Conservation (phyloP, 2,797 vertebrate genomes). For the Nyctibius grandis region DNA sequence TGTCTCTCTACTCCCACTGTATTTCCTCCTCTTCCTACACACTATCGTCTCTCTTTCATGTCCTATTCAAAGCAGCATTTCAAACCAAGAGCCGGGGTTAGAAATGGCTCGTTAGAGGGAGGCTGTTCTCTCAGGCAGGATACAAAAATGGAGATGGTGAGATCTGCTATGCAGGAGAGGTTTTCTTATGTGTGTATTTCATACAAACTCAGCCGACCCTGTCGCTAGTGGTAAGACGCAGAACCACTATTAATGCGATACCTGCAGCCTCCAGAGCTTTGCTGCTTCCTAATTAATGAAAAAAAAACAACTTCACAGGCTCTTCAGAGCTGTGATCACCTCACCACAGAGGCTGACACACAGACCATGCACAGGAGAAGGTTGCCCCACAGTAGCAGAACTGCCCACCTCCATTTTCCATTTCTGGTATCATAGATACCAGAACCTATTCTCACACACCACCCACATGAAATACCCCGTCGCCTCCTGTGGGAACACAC, state of each 20-base stretch:
- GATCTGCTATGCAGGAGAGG: not conserved
- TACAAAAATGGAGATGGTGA: conserved; percentile 2
- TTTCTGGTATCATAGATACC: too few species aligned
- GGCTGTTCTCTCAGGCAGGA: not conserved
- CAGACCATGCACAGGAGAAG: not conserved
- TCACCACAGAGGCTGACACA: not conserved
- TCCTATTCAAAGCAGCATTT: conserved; percentile 59
- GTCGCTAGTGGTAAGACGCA: not conserved
- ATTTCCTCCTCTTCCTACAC: conserved; percentile 60
- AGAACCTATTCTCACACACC: not conserved
- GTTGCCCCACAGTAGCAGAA: not conserved
- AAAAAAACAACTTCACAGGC: not conserved
- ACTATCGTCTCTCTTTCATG: conserved; percentile 39
- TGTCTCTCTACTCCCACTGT: conserved; percentile 59
- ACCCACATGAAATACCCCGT: not conserved
- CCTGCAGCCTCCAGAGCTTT: not conserved
- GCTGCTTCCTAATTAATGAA: not conserved
- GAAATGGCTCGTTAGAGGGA: conserved; percentile 3
- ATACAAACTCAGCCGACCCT: not conserved
- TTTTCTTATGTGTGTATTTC: not conserved
- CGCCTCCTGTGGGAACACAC: not conserved
- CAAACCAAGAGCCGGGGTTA: conserved; percentile 22
- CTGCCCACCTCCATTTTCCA: not conserved
- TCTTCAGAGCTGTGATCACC: not conserved
- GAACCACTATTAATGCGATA: not conserved